Conservation (phyloP, 2,888 invertebrate species). For the Tinea semifulvella region DNA sequence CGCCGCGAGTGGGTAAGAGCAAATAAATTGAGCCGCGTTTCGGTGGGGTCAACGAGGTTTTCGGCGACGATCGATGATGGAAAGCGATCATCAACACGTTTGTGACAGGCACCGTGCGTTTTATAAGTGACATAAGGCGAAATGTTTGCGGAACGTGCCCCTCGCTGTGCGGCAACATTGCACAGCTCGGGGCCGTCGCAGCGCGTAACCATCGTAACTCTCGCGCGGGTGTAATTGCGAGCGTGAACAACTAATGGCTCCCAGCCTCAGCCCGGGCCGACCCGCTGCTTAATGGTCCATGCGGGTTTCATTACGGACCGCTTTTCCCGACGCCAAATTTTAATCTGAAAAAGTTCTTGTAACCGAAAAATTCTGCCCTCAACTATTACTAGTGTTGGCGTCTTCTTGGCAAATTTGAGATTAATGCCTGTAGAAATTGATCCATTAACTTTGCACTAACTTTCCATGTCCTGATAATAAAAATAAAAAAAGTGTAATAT, state of each 20-base stretch:
- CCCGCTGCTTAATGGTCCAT: slow-evolving; percentile 44
- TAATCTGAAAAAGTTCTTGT: slow-evolving; percentile 29
- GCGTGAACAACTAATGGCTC: slow-evolving; percentile 44
- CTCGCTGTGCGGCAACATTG: slow-evolving; percentile 9
- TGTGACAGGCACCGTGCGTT: slow-evolving; percentile 4
- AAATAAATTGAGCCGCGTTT: slow-evolving; percentile 9
- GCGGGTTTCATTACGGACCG: slow-evolving; percentile 45
- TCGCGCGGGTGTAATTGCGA: slow-evolving; percentile 44
- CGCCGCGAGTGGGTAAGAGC: slow-evolving; percentile 5
- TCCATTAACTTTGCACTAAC: too few relatives aligned
- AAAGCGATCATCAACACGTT: background rate
- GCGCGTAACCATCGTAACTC: slow-evolving; percentile 34
- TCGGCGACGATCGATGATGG: slow-evolving; percentile 7
- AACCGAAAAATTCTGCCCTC: slow-evolving; percentile 6
- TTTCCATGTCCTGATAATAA: too few relatives aligned
- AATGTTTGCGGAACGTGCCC: slow-evolving; percentile 5
- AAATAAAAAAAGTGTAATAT: too few relatives aligned
- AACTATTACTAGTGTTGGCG: slow-evolving; percentile 3
- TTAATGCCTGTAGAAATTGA: background rate
- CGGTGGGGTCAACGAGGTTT: background rate
- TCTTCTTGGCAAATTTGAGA: background rate
- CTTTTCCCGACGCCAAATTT: slow-evolving; percentile 42
- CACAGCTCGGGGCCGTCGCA: slow-evolving; percentile 4
- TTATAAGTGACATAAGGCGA: slow-evolving; percentile 1
- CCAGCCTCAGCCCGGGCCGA: slow-evolving; percentile 22